Conservation (phyloP, 2,113 vertebrate genomes). For the Scortum barcoo region DNA sequence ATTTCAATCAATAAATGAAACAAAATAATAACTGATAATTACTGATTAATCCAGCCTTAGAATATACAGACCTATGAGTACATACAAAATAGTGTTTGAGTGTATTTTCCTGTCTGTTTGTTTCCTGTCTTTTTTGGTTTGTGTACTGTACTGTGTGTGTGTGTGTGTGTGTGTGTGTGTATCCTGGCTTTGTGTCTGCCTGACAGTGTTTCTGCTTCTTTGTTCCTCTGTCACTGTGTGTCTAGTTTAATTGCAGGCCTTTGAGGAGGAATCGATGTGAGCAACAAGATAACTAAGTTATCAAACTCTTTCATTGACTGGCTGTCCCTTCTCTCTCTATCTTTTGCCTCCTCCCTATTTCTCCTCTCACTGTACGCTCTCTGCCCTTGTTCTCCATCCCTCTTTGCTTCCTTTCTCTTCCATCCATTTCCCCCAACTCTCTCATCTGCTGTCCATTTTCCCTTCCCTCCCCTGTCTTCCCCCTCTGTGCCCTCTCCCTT, state of each 20-base stretch:
- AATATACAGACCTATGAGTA: neutral
- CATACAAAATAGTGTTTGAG: neutral
- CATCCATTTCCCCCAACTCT: constrained; percentile 19
- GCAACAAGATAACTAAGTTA: constrained; percentile 79
- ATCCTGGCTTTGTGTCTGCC: constrained; percentile 18
- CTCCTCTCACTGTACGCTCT: constrained; percentile 28
- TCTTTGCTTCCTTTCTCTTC: constrained; percentile 15
- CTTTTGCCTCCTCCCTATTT: constrained; percentile 43
- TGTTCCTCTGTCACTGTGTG: constrained; percentile 61
- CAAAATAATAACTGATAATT: neutral
- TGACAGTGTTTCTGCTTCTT: constrained; percentile 41
- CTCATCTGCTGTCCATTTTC: constrained; percentile 1
- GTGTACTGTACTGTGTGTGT: too few species aligned
- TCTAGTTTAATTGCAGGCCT: constrained; percentile 70
- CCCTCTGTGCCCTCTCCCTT: constrained; percentile 23
- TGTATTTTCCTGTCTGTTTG: neutral
- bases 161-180: constrained; percentile 16
- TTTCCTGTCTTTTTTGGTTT: neutral
- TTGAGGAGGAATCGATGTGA: constrained; percentile 72
- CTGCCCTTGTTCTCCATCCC: neutral
- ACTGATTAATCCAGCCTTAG: neutral
- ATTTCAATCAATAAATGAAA: neutral
- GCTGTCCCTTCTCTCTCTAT: constrained; percentile 67
- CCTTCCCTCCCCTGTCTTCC: neutral
- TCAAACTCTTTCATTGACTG: constrained; percentile 79